Conservation (phyloP, 2,888 invertebrate genomes). For the Philhelius pedissequus region DNA sequence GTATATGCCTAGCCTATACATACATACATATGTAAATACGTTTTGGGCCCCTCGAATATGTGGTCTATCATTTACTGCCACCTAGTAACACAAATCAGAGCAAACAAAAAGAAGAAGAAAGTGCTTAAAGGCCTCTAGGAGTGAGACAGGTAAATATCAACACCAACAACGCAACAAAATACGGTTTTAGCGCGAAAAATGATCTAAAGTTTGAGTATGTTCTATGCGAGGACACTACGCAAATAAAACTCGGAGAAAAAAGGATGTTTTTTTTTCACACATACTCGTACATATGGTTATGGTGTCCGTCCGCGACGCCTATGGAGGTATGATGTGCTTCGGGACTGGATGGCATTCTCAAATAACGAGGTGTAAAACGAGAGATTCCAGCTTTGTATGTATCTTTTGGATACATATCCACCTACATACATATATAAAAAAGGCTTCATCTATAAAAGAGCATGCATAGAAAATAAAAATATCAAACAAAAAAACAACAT, state of each 20-base stretch:
- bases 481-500: background rate
- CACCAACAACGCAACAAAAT: conserved; percentile 54
- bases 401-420: background rate
- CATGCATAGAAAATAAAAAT: background rate
- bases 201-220: background rate
- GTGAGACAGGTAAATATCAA: conserved; percentile 53
- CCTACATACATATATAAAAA: too few species aligned
- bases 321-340: background rate
- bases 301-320: background rate
- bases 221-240: background rate
- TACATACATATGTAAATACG: conserved; percentile 21
- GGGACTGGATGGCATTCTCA: conserved; percentile 18
- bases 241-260: conserved; percentile 8
- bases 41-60: conserved; percentile 46
- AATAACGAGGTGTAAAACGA: conserved; percentile 53
- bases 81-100: conserved; percentile 17
- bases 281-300: background rate
- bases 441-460: background rate
- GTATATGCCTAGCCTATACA: too few species aligned
- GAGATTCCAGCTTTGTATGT: conserved; percentile 20
- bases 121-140: background rate
- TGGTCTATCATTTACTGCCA: conserved; percentile 62
- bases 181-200: background rate
- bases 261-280: background rate
- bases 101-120: background rate